Conservation (phyloP, 2,797 vertebrate species). For the Gallirallus australis region DNA sequence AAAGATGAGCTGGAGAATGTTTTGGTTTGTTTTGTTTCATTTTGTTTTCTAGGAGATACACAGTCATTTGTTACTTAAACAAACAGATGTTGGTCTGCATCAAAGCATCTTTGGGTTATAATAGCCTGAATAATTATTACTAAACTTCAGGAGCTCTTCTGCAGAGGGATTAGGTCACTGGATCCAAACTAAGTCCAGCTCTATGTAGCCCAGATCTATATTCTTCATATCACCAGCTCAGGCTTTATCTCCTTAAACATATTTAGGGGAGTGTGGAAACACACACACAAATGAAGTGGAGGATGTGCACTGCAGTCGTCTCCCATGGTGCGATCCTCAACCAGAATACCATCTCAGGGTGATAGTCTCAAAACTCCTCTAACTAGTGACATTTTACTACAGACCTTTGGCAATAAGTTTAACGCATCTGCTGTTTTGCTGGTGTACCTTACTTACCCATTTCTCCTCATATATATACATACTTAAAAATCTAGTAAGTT, state of each 20-base stretch:
- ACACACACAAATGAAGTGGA: not conserved
- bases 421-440: not conserved
- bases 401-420: not conserved
- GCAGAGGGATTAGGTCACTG: not conserved
- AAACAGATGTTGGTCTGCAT: not conserved
- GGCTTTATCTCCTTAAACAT: not conserved
- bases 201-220: not conserved
- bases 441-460: not conserved
- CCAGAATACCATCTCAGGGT: not conserved
- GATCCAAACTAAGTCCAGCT: not conserved
- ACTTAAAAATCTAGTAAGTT: not conserved
- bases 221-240: not conserved
- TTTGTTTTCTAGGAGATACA: not conserved
- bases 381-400: not conserved
- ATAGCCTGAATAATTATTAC: not conserved
- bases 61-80: not conserved
- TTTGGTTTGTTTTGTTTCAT: not conserved
- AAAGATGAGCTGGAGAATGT: not conserved
- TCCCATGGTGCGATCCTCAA: not conserved
- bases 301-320: not conserved
- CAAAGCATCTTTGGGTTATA: not conserved
- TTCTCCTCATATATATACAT: not conserved
- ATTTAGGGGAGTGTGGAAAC: not conserved
- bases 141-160: not conserved
- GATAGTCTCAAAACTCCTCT: not conserved